Percentiles rank a stretch among this genome's conserved stretches.
phyloP scores from a whole-genome alignment of 2,888 invertebrate genomes.

The Philopedon plagiatum region DNA sequence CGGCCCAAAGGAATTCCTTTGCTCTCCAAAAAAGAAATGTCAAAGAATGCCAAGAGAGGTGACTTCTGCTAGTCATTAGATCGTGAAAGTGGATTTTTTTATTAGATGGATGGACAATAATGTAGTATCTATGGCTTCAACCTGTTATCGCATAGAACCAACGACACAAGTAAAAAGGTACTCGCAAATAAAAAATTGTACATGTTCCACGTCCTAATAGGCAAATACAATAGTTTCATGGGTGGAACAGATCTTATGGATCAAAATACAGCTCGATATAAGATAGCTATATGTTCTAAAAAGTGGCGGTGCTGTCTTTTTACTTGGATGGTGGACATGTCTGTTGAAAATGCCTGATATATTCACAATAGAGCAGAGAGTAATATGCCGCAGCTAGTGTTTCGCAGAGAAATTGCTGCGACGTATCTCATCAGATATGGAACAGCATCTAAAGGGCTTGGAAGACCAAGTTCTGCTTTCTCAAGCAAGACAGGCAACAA shows the following conservation, averaged over 20 bases:
- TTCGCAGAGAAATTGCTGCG: constrained; percentile 35
- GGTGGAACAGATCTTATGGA: constrained; percentile 20
- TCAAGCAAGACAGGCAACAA: constrained; percentile 13
- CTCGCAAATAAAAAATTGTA: background rate
- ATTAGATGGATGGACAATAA: too few relatives aligned
- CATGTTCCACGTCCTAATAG: background rate
- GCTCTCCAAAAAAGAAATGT: background rate
- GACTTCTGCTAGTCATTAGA: too few relatives aligned
- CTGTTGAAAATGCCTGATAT: too few relatives aligned
- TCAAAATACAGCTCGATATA: constrained; percentile 11
- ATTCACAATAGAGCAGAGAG: too few relatives aligned
- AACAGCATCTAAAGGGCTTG: constrained; percentile 27
- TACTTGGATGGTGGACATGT: too few relatives aligned
- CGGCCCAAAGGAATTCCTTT: constrained; percentile 42
- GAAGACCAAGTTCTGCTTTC: constrained; percentile 23
- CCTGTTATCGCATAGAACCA: background rate
- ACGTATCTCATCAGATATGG: constrained; percentile 37
- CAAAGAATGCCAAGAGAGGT: too few relatives aligned
- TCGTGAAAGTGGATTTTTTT: too few relatives aligned
- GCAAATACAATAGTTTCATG: constrained; percentile 12
- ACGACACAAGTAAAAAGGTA: background rate
- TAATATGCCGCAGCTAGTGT: background rate
- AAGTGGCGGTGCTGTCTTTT: too few relatives aligned
- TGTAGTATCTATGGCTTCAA: background rate
- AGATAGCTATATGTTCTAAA: too few relatives aligned